A percentile compares a stretch with the other conserved stretches of the same genome.
phyloP scores from a whole-genome alignment of 1,140 invertebrate species.

The Eulimnadia texana region DNA sequence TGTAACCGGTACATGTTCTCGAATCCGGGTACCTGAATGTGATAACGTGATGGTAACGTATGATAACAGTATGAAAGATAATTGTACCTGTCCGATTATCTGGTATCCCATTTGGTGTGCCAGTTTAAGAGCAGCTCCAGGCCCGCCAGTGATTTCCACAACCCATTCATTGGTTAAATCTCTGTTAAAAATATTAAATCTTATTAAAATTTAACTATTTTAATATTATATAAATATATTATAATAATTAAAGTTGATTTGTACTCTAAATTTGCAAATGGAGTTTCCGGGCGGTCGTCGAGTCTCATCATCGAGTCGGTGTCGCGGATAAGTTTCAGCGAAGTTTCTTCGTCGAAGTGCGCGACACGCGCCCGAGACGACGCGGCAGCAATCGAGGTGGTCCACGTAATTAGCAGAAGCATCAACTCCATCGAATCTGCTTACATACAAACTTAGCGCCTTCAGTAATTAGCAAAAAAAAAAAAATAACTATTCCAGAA shows the following conservation, averaged over 20 bases:
- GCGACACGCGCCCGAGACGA: too few species aligned
- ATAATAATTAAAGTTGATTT: not conserved
- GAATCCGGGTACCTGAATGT: slow-evolving; percentile 37
- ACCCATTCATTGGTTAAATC: slow-evolving; percentile 42
- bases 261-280: not conserved
- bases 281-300: not conserved
- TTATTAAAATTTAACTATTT: too few species aligned
- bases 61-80: not conserved
- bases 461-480: too few species aligned
- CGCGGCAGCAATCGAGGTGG: not conserved
- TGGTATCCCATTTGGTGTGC: slow-evolving; percentile 36
- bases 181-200: too few species aligned
- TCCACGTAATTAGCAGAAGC: not conserved
- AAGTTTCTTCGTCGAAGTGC: not conserved
- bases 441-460: too few species aligned
- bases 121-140: slow-evolving; percentile 30
- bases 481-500: too few species aligned
- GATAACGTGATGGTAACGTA: not conserved
- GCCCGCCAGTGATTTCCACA: slow-evolving; percentile 35
- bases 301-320: not conserved
- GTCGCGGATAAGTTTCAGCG: not conserved
- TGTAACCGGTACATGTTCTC: slow-evolving; percentile 38
- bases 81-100: slow-evolving; percentile 34
- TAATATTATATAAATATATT: too few species aligned
- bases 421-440: too few species aligned